Evolutionary conservation across 2,888 invertebrate genomes (phyloP).

Genomic region (Orchesella flavescens): DNA sequence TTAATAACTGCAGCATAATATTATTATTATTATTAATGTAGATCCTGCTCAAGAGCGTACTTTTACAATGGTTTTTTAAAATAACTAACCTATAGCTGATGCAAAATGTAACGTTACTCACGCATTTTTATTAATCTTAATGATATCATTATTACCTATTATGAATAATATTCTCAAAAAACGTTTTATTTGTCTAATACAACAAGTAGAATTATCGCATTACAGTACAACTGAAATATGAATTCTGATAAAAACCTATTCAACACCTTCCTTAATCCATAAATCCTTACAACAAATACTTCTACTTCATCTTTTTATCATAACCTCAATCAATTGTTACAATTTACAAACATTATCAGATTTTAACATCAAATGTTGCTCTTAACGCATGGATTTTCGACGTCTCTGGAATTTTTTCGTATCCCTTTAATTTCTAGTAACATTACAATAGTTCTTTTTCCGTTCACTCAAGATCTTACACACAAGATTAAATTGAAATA

Average conservation of each 20-base stretch:
- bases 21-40: constrained; percentile 4
- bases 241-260: constrained; percentile 48
- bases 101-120: constrained; percentile 41
- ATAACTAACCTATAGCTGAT: constrained; percentile 31
- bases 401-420: constrained; percentile 47
- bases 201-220: constrained; percentile 49
- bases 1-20: constrained; percentile 42
- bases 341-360: constrained; percentile 46
- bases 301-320: constrained; percentile 20
- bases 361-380: constrained; percentile 20
- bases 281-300: background rate
- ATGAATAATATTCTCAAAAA: constrained; percentile 10
- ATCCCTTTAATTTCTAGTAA: constrained; percentile 5
- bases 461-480: constrained; percentile 34
- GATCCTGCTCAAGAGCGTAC: constrained; percentile 38
- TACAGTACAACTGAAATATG: constrained; percentile 28
- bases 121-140: constrained; percentile 22
- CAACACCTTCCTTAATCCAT: constrained; percentile 31
- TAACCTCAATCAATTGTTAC: constrained; percentile 20
- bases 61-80: constrained; percentile 20
- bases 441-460: constrained; percentile 31
- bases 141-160: constrained; percentile 25
- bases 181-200: constrained; percentile 40
- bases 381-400: constrained; percentile 27
- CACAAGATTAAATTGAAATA: constrained; percentile 20